Evolutionary conservation across 2,888 invertebrate species (phyloP).

Genomic region (Fabriciana adippe): DNA sequence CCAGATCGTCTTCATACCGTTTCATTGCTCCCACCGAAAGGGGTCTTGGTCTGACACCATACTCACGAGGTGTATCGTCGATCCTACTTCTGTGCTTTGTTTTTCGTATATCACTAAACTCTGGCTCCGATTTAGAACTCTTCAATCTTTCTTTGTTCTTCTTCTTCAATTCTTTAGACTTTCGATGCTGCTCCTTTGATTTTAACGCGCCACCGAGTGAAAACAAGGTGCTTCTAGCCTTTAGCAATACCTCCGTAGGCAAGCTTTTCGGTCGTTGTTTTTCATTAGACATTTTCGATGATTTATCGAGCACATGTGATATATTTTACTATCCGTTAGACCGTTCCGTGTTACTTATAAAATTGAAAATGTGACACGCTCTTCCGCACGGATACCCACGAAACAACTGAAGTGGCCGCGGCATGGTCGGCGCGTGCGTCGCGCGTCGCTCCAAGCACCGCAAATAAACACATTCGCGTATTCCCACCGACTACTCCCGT

Average conservation of each 20-base stretch:
- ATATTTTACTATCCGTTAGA: slow-evolving; percentile 34
- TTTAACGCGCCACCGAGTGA: slow-evolving; percentile 75
- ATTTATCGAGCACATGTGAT: slow-evolving; percentile 46
- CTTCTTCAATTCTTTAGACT: slow-evolving; percentile 73
- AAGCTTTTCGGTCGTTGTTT: slow-evolving; percentile 71
- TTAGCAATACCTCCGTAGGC: slow-evolving; percentile 71
- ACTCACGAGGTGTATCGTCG: slow-evolving; percentile 56
- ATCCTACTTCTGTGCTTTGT: slow-evolving; percentile 64
- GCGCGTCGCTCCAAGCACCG: slow-evolving; percentile 64
- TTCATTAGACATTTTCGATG: slow-evolving; percentile 62
- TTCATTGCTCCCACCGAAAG: slow-evolving; percentile 69
- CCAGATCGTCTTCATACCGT: slow-evolving; percentile 60
- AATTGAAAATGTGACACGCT: slow-evolving; percentile 51
- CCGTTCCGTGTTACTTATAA: slow-evolving; percentile 35
- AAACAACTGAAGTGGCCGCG: slow-evolving; percentile 66
- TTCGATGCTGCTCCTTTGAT: slow-evolving; percentile 63
- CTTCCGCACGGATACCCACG: slow-evolving; percentile 57
- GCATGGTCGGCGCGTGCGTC: slow-evolving; percentile 69
- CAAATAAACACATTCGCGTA: slow-evolving; percentile 72
- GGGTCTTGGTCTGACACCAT: slow-evolving; percentile 60
- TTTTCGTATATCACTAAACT: slow-evolving; percentile 64
- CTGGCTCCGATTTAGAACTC: slow-evolving; percentile 68
- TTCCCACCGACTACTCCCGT: slow-evolving; percentile 19
- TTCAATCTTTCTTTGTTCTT: slow-evolving; percentile 67
- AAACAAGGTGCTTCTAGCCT: slow-evolving; percentile 73